Evolutionary conservation across 1,140 invertebrate genomes (phyloP).

Genomic region (Hermetia illucens): DNA sequence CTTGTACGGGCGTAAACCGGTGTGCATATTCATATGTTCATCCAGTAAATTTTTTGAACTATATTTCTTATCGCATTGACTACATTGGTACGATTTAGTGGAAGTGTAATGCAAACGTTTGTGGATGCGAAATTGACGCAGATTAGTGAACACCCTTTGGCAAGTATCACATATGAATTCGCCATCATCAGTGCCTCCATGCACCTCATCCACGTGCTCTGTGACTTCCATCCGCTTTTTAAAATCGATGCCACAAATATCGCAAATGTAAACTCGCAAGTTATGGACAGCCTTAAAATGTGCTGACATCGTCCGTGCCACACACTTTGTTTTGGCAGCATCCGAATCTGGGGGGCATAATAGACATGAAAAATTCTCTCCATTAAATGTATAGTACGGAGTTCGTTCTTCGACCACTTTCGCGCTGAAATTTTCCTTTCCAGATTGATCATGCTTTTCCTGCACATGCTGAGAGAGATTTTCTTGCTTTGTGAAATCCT

Average conservation of each 20-base stretch:
- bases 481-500: neutral
- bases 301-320: conserved; percentile 40
- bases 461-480: neutral
- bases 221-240: conserved; percentile 44
- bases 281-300: conserved; percentile 47
- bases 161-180: conserved; percentile 52
- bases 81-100: conserved; percentile 46
- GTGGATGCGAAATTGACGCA: conserved; percentile 45
- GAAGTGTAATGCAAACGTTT: conserved; percentile 45
- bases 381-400: neutral
- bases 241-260: conserved; percentile 50
- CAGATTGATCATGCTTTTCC: no score
- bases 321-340: conserved; percentile 16
- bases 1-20: conserved; percentile 47
- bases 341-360: conserved; percentile 4
- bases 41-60: conserved; percentile 49
- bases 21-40: conserved; percentile 58
- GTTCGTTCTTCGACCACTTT: neutral
- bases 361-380: conserved; percentile 3
- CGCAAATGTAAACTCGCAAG: conserved; percentile 51
- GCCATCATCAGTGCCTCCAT: conserved; percentile 36
- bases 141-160: conserved; percentile 44
- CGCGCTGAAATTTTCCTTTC: neutral
- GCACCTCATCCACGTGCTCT: conserved; percentile 49
- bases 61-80: conserved; percentile 47